Evolutionary conservation across 2,113 vertebrate species (phyloP).

Genomic region (Tenebrosternarchus preto): DNA sequence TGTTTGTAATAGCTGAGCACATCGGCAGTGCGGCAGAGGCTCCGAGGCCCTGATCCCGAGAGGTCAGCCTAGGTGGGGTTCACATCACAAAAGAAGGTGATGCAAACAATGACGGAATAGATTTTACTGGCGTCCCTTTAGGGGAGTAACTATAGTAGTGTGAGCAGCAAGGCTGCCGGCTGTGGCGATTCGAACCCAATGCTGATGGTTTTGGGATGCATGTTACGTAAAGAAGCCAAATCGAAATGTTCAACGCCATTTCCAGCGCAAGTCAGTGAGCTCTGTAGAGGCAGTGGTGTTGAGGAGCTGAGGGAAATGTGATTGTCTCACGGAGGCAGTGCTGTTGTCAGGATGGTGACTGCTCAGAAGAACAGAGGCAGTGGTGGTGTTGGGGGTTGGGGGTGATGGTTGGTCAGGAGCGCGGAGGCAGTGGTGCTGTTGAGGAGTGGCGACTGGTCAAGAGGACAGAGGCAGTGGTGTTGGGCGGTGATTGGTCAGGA

Average conservation of each 20-base stretch:
- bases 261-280: background rate
- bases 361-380: slow-evolving; percentile 38
- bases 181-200: too few relatives aligned
- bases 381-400: slow-evolving; percentile 9
- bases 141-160: background rate
- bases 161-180: background rate
- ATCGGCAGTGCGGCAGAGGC: too few relatives aligned
- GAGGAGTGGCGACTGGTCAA: background rate
- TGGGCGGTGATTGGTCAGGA: too few relatives aligned
- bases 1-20: too few relatives aligned
- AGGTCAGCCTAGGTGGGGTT: too few relatives aligned
- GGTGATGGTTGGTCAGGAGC: slow-evolving; percentile 3
- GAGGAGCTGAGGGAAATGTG: slow-evolving; percentile 39
- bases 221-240: too few relatives aligned
- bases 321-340: slow-evolving; percentile 54
- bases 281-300: slow-evolving; percentile 34
- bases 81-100: too few relatives aligned
- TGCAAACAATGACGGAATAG: too few relatives aligned
- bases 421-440: background rate
- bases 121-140: too few relatives aligned
- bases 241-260: background rate
- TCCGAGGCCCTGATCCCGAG: too few relatives aligned
- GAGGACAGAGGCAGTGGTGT: background rate
- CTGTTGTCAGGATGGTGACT: slow-evolving; percentile 37
- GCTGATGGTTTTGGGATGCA: too few relatives aligned